phyloP scores from a whole-genome alignment of 92 coral and sea anemone genomes.

The Parazoanthus atlanticus region DNA sequence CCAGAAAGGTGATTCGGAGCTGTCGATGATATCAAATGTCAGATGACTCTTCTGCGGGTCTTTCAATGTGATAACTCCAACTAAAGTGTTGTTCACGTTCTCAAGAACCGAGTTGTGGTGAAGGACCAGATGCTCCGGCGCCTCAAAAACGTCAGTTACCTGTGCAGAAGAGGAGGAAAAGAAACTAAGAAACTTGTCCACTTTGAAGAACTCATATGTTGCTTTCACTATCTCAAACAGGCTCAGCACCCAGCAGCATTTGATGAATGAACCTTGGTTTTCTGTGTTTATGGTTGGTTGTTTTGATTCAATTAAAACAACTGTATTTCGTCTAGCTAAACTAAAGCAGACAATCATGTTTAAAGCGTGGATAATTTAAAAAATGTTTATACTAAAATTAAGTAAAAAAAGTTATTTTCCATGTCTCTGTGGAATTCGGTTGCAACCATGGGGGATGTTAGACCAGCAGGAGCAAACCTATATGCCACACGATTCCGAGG shows the following conservation, averaged over 20 bases:
- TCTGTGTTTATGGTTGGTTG: background rate
- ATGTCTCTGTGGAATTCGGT: too few species aligned
- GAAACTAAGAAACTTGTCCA: background rate
- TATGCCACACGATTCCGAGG: too few species aligned
- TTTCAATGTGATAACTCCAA: constrained; percentile 64
- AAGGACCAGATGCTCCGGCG: constrained; percentile 66
- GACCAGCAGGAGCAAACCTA: too few species aligned
- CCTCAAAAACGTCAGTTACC: constrained; percentile 70
- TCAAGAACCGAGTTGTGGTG: constrained; percentile 69
- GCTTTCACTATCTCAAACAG: background rate
- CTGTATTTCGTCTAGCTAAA: too few species aligned
- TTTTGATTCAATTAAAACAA: background rate
- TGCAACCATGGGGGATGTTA: too few species aligned
- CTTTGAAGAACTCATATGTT: background rate
- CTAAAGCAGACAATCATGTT: too few species aligned
- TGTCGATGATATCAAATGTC: constrained; percentile 36
- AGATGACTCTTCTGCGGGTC: constrained; percentile 68
- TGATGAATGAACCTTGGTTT: background rate
- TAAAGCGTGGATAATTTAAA: too few species aligned
- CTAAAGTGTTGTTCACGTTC: constrained; percentile 58
- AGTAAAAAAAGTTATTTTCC: too few species aligned
- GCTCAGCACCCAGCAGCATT: background rate
- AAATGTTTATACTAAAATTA: too few species aligned
- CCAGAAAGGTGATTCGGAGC: constrained; percentile 54
- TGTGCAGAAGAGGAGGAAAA: background rate